phyloP scores from a whole-genome alignment of 2,888 invertebrate genomes.

The Ophion obscuratus region DNA sequence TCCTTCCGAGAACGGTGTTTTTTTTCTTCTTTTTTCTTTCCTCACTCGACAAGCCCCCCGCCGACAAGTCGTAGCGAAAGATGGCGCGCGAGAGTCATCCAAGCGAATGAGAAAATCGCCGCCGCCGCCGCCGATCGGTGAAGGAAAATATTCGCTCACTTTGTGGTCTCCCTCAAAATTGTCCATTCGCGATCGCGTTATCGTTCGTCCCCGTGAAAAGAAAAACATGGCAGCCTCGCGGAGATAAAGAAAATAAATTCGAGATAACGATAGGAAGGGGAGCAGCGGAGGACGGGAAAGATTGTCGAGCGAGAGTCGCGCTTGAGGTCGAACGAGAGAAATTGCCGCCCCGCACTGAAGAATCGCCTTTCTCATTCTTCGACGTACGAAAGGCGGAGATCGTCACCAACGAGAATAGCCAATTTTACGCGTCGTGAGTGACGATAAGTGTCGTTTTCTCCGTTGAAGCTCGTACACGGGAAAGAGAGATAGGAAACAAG shows the following conservation, averaged over 20 bases:
- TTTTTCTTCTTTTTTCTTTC: not conserved
- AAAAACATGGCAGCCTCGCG: conserved; percentile 30
- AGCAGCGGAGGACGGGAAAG: not conserved
- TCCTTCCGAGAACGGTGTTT: conserved; percentile 17
- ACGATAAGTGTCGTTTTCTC: not conserved
- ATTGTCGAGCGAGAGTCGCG: not conserved
- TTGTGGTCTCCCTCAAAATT: not conserved
- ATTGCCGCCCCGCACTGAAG: conserved; percentile 34
- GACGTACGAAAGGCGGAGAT: not conserved
- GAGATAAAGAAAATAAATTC: conserved; percentile 28
- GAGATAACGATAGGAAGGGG: conserved; percentile 6
- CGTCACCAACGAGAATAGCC: no score
- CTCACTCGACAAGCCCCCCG: not conserved
- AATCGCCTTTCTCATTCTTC: conserved; percentile 44
- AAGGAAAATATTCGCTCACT: not conserved
- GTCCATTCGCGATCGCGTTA: conserved; percentile 10
- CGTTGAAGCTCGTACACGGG: not conserved
- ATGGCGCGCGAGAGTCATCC: conserved; percentile 30
- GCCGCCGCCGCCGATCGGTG: not conserved
- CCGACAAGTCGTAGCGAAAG: conserved; percentile 26
- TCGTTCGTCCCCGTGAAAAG: conserved; percentile 27
- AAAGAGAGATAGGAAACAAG: not conserved
- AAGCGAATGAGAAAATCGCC: conserved; percentile 24
- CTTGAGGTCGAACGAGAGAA: not conserved
- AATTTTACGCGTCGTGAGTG: no score